Evolutionary conservation across 2,113 vertebrate species (phyloP).

Genomic region (Melanerpes aurifrons): DNA sequence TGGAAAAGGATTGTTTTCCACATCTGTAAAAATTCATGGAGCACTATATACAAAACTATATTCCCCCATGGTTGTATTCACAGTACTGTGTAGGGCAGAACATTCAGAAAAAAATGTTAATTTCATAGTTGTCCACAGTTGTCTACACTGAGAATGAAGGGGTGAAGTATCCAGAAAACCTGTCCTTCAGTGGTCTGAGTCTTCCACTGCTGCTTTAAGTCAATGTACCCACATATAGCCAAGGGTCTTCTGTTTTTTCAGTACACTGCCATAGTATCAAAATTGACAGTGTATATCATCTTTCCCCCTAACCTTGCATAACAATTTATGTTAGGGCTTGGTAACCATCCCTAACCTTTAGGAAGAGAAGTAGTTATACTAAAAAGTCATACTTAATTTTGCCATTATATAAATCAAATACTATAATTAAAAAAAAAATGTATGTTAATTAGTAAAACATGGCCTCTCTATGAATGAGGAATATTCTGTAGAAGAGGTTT

Average conservation of each 20-base stretch:
- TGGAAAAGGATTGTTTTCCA: background rate
- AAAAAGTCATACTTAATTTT: conserved; percentile 4
- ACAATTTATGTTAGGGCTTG: background rate
- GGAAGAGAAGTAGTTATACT: background rate
- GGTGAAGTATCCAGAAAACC: background rate
- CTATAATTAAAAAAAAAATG: conserved; percentile 8
- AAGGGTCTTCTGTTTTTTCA: background rate
- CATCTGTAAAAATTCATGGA: background rate
- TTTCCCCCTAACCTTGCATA: background rate
- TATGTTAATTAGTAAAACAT: conserved; percentile 49
- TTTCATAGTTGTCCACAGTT: too few species aligned
- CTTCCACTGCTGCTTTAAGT: background rate
- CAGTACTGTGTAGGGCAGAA: too few species aligned
- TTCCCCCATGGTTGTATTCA: too few species aligned
- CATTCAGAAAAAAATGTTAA: too few species aligned
- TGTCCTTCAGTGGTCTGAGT: background rate
- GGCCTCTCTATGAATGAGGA: background rate
- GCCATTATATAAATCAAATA: background rate
- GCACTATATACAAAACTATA: too few species aligned
- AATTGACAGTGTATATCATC: background rate
- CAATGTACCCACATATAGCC: background rate
- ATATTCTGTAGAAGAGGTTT: background rate
- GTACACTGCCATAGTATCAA: background rate
- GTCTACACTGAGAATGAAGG: too few species aligned
- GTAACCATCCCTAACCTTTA: background rate